These are phyloP conservation scores for Drosophila bipectinata DNA, from an alignment of 1,140 invertebrate species.

Conservation along the genomic window DNA sequence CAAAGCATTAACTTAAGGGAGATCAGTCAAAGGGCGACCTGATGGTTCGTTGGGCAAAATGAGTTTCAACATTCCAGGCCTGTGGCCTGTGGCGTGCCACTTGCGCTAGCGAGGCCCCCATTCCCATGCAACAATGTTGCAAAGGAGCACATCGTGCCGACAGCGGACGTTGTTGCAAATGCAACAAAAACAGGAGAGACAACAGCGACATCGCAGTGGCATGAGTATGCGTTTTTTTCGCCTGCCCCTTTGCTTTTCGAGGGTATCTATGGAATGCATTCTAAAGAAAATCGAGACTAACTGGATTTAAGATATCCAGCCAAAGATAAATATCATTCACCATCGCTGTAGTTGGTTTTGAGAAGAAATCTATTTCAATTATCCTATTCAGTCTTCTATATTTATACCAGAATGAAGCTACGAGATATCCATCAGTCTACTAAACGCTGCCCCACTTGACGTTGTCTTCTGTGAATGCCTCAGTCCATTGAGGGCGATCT, in stretches of 20 bases:
- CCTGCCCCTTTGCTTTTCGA: constrained; percentile 5
- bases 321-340: no score
- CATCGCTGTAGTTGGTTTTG: neutral
- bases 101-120: constrained; percentile 5
- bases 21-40: constrained; percentile 63
- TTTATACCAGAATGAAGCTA: neutral
- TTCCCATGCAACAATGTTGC: constrained; percentile 81
- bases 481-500: constrained; percentile 38
- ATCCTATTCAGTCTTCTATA: no score
- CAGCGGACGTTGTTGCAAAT: constrained; percentile 36
- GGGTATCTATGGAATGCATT: constrained; percentile 6
- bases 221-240: constrained; percentile 44
- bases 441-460: neutral
- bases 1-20: constrained; percentile 25
- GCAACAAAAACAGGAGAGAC: constrained; percentile 35
- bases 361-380: no score
- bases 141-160: constrained; percentile 57
- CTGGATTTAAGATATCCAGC: no score
- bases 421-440: neutral
- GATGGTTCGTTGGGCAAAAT: constrained; percentile 32
- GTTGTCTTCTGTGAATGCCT: constrained; percentile 31
- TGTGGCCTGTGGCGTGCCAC: constrained; percentile 9
- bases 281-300: no score
- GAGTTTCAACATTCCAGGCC: constrained; percentile 26
- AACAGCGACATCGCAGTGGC: constrained; percentile 46